Conservation (phyloP, 2,888 invertebrate species). For the Trissonchulus sp. region DNA sequence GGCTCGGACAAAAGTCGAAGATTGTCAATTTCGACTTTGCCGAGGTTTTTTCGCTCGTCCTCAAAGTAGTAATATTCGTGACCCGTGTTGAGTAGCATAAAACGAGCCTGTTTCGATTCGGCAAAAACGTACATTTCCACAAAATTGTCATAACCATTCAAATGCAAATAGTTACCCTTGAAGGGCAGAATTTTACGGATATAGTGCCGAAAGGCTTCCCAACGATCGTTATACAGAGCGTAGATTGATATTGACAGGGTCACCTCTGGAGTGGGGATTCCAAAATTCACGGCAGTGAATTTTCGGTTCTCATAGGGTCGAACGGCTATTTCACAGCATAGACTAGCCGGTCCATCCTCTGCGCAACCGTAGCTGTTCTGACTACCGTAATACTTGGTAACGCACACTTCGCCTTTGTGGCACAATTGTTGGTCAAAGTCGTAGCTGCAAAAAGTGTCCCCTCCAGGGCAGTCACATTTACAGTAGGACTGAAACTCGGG, state of each 20-base stretch:
- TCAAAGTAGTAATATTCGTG: neutral
- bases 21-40: neutral
- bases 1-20: neutral
- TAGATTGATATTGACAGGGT: conserved; percentile 6
- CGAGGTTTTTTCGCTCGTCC: neutral
- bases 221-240: neutral
- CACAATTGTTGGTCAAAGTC: neutral
- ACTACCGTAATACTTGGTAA: neutral
- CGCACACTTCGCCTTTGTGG: conserved; percentile 2
- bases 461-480: conserved; percentile 17
- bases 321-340: conserved; percentile 4
- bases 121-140: conserved; percentile 18
- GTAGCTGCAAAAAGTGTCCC: neutral
- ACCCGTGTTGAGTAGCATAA: neutral
- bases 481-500: conserved; percentile 12
- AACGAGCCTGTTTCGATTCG: conserved; percentile 9
- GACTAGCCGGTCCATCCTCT: conserved; percentile 3
- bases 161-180: conserved; percentile 19
- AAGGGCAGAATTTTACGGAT: conserved; percentile 11
- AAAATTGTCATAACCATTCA: conserved; percentile 19
- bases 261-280: neutral
- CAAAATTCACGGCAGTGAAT: conserved; percentile 1
- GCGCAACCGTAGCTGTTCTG: neutral
- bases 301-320: conserved; percentile 13
- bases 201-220: conserved; percentile 1